Evolutionary conservation across 2,888 invertebrate genomes (phyloP), one percentile per base, ranked within the genome.

Genomic region (Agriopis aurantiaria): DNA sequence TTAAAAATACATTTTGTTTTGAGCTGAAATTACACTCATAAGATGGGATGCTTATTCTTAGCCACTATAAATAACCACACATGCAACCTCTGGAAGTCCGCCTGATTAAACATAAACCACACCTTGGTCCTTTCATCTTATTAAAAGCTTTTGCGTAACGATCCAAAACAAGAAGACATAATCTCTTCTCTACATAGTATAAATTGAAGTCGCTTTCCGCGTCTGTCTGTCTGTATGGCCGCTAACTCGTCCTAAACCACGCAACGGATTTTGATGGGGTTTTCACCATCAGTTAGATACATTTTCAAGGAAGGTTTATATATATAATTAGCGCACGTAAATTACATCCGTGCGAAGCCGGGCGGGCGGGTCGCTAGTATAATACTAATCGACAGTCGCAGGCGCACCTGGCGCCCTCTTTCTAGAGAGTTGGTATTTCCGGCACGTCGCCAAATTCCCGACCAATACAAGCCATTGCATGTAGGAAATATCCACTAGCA

Each of bases 401-500:
- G 14, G 46, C 8, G 23, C 58, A 58, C 58, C 45, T 46, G 58
- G 23, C 33, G 58, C 45, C 46, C 58, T 46, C 58, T 58, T 58
- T 58, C 46, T 58, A 33, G 23, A 12, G 43, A 41, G 43, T 57
- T 45, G 23, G 46, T 46, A 68, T 65, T 66, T 73, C 62, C 68
- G 74, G 73, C 73, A 72, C 23, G 6, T 43, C 12, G 75, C 75
- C 75, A 75, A 46, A 67, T 69, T 71, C 71, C 65, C 23, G 49
- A 66, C 65, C 70, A 70, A 58, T 67, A 67, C 65, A 43, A 46
- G 62, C 49, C 43, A 49, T n/a, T 11, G 23, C 49, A 56, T 43
- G 23, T 66, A 62, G 55, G 65, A 70, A 62, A 59, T 62, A 57
- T 65, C 63, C 41, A 63, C 53, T 33, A 53, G 51, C 49, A 23